phyloP scores from a whole-genome alignment of 2,888 invertebrate genomes.

The Eupelmus urozonus region DNA sequence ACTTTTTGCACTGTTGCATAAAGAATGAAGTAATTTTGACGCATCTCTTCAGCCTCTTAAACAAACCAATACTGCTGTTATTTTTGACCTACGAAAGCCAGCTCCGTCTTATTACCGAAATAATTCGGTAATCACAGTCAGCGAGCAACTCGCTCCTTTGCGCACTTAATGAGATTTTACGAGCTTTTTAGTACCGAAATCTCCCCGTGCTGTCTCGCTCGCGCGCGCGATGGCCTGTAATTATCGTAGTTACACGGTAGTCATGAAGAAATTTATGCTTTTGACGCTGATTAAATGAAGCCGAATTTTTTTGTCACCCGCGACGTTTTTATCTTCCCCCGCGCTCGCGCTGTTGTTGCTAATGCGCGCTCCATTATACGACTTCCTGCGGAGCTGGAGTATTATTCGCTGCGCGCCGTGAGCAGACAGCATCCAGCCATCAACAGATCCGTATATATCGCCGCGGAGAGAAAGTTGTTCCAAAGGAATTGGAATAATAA shows the following conservation, averaged over 20 bases:
- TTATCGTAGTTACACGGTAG: constrained; percentile 38
- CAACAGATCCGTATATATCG: constrained; percentile 6
- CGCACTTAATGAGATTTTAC: constrained; percentile 44
- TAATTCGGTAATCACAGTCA: constrained; percentile 10
- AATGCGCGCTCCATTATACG: constrained; percentile 20
- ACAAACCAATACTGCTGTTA: background rate
- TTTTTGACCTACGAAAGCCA: background rate
- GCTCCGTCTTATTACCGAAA: background rate
- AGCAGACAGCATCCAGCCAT: background rate
- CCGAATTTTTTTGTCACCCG: constrained; percentile 5
- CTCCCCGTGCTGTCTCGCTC: background rate
- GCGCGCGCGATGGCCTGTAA: background rate
- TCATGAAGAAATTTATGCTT: constrained; percentile 2
- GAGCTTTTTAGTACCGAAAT: constrained; percentile 29
- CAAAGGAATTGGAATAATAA: constrained; percentile 57
- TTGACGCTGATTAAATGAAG: constrained; percentile 40
- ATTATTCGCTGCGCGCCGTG: constrained; percentile 2
- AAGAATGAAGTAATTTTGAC: too few species aligned
- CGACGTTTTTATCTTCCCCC: background rate
- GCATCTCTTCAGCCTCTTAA: too few species aligned
- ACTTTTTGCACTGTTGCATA: too few species aligned
- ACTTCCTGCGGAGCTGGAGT: constrained; percentile 22
- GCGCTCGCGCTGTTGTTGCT: background rate
- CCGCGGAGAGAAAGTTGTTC: constrained; percentile 21
- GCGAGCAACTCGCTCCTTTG: background rate